These are phyloP conservation scores for Chrysina gloriosa DNA, from an alignment of 2,888 invertebrate species.

Conservation along the genomic window DNA sequence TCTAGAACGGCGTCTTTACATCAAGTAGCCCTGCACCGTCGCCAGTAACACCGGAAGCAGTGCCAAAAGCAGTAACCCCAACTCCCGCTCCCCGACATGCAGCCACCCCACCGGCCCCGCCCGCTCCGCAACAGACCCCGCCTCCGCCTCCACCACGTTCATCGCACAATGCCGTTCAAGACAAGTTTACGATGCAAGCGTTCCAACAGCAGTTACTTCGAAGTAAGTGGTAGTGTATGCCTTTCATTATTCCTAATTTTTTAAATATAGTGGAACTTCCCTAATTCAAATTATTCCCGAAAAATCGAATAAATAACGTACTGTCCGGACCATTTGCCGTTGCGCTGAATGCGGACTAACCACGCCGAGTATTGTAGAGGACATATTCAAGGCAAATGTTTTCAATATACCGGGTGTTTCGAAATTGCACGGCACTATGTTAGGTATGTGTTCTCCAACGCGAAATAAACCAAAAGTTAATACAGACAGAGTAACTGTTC, in stretches of 20 bases:
- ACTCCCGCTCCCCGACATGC: conserved; percentile 65
- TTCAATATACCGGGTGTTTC: no score
- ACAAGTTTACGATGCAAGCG: conserved; percentile 80
- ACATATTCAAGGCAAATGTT: no score
- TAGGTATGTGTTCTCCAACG: no score
- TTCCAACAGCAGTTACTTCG: conserved; percentile 86
- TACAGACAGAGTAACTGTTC: no score
- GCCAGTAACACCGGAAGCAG: conserved; percentile 68
- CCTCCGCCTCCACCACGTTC: conserved; percentile 56
- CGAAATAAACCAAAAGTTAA: no score
- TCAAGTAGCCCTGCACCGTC: conserved; percentile 68
- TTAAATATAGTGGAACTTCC: no score
- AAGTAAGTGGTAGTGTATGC: conserved; percentile 67
- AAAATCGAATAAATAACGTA: no score
- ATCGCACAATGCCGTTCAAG: conserved; percentile 58
- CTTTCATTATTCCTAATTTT: conserved; percentile 37
- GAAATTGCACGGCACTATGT: no score
- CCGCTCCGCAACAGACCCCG: conserved; percentile 65
- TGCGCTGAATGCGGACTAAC: no score
- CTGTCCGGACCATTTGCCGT: no score
- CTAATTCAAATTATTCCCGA: no score
- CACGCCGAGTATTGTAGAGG: no score
- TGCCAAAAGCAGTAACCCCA: conserved; percentile 68
- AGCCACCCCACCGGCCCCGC: conserved; percentile 68
- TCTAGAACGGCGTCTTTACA: conserved; percentile 63